These are phyloP conservation scores for Erithacus rubecula DNA, from an alignment of 2,797 vertebrate genomes.

Conservation along the genomic window DNA sequence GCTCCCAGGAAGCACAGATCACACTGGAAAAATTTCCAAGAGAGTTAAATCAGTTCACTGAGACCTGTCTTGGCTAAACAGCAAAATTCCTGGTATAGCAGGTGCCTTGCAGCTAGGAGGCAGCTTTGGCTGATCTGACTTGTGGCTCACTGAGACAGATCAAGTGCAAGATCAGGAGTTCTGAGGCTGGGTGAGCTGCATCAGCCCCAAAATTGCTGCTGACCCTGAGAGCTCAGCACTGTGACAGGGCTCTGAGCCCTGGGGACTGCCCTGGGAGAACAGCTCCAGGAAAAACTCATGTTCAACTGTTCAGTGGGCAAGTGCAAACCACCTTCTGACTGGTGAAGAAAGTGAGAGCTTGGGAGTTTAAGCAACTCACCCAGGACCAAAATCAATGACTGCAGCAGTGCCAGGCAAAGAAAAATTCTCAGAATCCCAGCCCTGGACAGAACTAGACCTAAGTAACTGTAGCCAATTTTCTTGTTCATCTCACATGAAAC, in stretches of 20 bases:
- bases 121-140: background rate
- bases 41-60: background rate
- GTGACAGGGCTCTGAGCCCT: background rate
- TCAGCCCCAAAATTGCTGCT: background rate
- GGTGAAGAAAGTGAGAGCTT: background rate
- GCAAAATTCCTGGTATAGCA: background rate
- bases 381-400: background rate
- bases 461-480: background rate
- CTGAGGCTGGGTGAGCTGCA: background rate
- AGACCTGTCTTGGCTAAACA: background rate
- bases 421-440: background rate
- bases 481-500: background rate
- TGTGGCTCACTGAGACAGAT: background rate
- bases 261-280: background rate
- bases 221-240: background rate
- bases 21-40: background rate
- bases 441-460: background rate
- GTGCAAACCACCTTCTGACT: background rate
- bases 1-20: background rate
- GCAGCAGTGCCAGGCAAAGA: background rate
- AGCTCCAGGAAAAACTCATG: background rate
- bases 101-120: background rate
- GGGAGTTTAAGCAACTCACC: background rate
- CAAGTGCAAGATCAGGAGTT: background rate
- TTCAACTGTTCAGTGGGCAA: background rate